Base-by-base conservation (phyloP, 2,113 vertebrate genomes). In the Ochotona princeps region DNA sequence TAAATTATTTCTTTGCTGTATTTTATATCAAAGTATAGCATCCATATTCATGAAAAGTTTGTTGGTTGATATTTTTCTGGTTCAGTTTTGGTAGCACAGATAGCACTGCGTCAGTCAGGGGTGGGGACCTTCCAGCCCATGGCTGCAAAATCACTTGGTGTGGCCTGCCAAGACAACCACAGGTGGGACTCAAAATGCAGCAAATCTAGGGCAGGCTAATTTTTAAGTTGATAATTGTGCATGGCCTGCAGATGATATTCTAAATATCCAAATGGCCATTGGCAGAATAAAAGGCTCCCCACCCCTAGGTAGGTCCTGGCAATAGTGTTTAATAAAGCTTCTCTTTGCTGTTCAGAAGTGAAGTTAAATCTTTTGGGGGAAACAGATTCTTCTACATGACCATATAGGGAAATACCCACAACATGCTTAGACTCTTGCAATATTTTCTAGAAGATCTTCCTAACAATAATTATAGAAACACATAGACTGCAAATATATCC, bases 271-370 rank as follows among this genome's bases (percentile, higher is more conserved):
- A 57, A 57, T 57, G 54, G 54, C 54, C 7, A 13, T 57, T 57
- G 54, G 54, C 54, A 57, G 54, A 57, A 57, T 44, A 57, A 57
- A 57, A 57, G 54, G 54, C 17, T 57, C 54, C 54, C 54, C 13
- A 57, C 7, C 17, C 54, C 54, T 57, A 11, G 54, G 54, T 32
- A 28, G 25, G 80, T 44, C 26, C 51, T 84, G 44, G n/a, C 66
- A 54, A 74, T 65, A 87, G 13, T 75, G 72, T 86, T 18, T 80
- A 51, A 6, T 88, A 78, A 66, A 38, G 85, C 25, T 78, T 83
- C 26, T 86, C 26, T 85, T 88, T 82, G 74, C 23, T 84, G 10
- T 95, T 95, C 38, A 93, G 74, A 92, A 81, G 32, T 95, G 54
- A 92, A 70, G 47, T 87, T 89, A 87, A 92, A 82, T 83, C 49